Evolutionary conservation across 2,888 invertebrate species (phyloP), one percentile per base, ranked within the genome.

Genomic region (Clanis bilineata): DNA sequence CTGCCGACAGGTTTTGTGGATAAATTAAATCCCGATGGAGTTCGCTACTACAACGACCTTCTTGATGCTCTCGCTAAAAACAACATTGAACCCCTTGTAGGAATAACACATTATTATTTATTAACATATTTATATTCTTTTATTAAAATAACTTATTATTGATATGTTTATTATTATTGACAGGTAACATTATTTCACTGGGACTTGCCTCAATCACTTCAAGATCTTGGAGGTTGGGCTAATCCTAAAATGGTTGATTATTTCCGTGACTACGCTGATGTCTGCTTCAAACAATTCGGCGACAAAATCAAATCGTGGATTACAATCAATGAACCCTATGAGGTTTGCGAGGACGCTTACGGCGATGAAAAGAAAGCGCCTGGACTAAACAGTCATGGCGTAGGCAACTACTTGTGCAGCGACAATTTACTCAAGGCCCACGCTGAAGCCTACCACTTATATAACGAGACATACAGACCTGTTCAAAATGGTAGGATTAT

Each of bases 241-340:
- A 93, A 93, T 70, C 91, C 93, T 0, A 83, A 83, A 63, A 88
- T 93, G 82, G 77, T 90, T 23, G 90, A 93, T 58, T 93, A 92
- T 73, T 93, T 93, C 85, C 88, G 83, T 28, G 93, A 94, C 66
- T 94, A 94, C 69, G 85, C 94, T 3, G 86, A 90, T 60, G 56
- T 94, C 1, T 91, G 93, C 76, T 94, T 91, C 76, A 84, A 84
- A 62, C 83, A 90, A 61, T 94, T 94, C 67, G 94, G 94, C 32
- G 91, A 90, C 68, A 88, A 87, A 72, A 93, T 94, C 56, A 94
- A 94, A 69, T 89, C 90, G 5, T 96, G 95, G 95, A 93, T 95
- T 51, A 96, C 96, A 0, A 89, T 96, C 66, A 96, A 96, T 73
- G 95, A 95, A 71, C 95, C 95, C 0, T 92, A 88, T 60, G 92